Percentiles rank a stretch among this genome's conserved stretches.
These are phyloP conservation scores for Heterocephalus glaber DNA, from an alignment of 2,113 vertebrate species.

Conservation along the genomic window DNA sequence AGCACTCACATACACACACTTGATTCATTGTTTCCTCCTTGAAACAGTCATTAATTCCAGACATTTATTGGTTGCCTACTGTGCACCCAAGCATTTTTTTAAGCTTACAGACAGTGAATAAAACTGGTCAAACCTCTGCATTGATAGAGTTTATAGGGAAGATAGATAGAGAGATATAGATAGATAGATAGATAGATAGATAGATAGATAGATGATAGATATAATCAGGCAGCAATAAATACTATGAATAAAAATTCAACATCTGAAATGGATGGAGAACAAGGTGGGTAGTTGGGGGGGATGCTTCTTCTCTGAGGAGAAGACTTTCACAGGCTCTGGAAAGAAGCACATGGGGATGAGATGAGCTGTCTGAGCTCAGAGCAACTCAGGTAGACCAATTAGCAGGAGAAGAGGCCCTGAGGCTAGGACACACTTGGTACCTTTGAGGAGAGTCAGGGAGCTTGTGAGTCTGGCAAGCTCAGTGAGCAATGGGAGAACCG, in stretches of 20 bases:
- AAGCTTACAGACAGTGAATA: background rate
- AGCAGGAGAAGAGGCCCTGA: background rate
- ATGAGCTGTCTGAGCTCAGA: background rate
- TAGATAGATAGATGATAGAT: background rate
- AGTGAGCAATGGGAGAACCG: background rate
- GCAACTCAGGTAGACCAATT: background rate
- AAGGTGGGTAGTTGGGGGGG: too few relatives aligned
- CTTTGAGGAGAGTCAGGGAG: background rate
- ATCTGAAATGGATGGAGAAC: background rate
- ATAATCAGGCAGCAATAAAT: background rate
- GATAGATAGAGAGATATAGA: background rate
- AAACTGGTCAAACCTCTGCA: background rate
- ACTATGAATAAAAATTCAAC: background rate
- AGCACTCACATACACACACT: background rate
- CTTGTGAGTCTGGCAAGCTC: background rate
- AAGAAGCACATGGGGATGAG: background rate
- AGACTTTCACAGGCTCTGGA: background rate
- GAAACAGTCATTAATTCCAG: background rate
- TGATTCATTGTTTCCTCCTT: background rate
- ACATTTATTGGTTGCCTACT: background rate
- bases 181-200: background rate
- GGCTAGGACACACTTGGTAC: background rate
- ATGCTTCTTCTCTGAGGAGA: background rate
- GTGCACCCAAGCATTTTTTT: background rate
- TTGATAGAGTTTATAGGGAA: background rate